A percentile compares a stretch with the other conserved stretches of the same genome.
These are phyloP conservation scores for Vimba vimba DNA, from an alignment of 2,113 vertebrate species.

Conservation along the genomic window DNA sequence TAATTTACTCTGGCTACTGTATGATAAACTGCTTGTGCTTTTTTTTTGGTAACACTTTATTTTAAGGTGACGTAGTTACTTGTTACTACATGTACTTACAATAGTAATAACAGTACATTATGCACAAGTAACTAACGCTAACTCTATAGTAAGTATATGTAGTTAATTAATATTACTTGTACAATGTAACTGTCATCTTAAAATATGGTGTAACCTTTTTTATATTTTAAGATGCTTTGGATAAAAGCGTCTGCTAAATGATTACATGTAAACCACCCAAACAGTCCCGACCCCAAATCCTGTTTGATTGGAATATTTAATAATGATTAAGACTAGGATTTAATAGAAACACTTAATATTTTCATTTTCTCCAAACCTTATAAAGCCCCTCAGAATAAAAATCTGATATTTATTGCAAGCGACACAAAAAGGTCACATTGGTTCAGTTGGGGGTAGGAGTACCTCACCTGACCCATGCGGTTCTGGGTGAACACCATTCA, in stretches of 20 bases:
- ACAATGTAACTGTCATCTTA: no score
- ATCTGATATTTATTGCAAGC: background rate
- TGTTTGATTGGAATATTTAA: background rate
- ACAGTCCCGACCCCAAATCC: background rate
- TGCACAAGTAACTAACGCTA: no score
- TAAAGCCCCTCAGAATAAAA: background rate
- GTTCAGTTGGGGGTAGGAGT: background rate
- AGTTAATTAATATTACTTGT: no score
- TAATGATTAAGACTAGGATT: background rate
- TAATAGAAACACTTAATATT: background rate
- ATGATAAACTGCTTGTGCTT: background rate
- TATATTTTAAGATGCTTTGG: no score
- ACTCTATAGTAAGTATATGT: no score
- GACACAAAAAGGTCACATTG: background rate
- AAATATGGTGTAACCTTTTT: no score
- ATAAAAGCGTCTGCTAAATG: no score
- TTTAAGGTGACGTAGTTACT: no score
- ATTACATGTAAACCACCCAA: no score
- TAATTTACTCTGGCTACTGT: background rate
- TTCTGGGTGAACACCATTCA: conserved; percentile 17
- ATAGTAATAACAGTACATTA: no score
- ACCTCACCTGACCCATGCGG: background rate
- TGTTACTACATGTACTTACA: no score
- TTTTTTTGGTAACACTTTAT: no score
- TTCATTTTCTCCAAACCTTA: background rate